Conservation (phyloP, 2,113 vertebrate genomes). For the Archocentrus centrarchus region DNA sequence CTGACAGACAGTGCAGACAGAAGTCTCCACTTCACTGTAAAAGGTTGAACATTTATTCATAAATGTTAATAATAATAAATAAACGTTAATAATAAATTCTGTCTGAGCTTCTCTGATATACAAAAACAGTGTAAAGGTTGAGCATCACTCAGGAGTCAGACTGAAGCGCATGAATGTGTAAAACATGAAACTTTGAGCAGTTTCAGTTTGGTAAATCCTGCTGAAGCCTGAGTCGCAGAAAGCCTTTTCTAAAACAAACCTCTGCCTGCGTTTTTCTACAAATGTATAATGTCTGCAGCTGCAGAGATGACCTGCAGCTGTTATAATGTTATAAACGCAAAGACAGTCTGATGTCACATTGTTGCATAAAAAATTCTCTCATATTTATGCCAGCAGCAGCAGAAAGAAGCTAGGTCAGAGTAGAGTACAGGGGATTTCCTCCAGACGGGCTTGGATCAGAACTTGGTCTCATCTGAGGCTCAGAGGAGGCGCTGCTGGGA, state of each 20-base stretch:
- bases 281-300: no score
- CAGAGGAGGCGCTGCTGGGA: neutral
- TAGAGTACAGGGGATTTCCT: neutral
- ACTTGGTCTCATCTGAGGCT: neutral
- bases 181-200: neutral
- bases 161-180: fast-evolving
- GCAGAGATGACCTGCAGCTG: no score
- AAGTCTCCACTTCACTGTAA: no score
- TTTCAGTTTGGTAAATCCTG: neutral
- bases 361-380: neutral
- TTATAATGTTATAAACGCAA: no score
- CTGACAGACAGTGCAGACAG: no score
- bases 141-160: neutral
- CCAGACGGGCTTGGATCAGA: neutral
- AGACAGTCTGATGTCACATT: fast-evolving
- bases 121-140: neutral
- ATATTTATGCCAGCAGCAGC: neutral
- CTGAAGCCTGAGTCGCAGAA: neutral
- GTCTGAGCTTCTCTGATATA: no score
- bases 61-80: no score
- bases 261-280: fast-evolving
- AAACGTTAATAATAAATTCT: no score
- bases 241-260: neutral
- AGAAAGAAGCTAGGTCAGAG: neutral
- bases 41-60: no score